These are phyloP conservation scores for Limnephilus marmoratus DNA, from an alignment of 2,888 invertebrate species.

Conservation along the genomic window DNA sequence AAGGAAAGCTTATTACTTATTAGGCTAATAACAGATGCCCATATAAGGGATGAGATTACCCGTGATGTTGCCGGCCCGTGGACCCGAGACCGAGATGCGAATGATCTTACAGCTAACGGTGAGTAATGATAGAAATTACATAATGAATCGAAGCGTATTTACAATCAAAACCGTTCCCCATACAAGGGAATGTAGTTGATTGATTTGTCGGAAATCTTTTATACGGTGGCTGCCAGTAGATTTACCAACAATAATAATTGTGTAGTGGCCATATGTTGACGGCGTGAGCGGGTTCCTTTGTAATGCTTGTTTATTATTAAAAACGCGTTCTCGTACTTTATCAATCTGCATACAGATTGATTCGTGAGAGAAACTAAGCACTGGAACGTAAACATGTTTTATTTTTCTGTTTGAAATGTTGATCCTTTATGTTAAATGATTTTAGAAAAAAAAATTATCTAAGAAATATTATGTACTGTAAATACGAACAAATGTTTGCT, in stretches of 20 bases:
- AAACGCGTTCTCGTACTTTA: not conserved
- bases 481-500: not conserved
- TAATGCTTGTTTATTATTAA: not conserved
- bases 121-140: conserved; percentile 55
- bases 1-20: conserved; percentile 47
- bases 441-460: not conserved
- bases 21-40: conserved; percentile 59
- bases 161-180: conserved; percentile 50
- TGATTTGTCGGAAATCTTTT: conserved; percentile 50
- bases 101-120: conserved; percentile 41
- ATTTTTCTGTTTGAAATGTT: not conserved
- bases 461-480: not conserved
- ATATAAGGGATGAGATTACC: conserved; percentile 48
- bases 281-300: conserved; percentile 5
- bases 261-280: conserved; percentile 41
- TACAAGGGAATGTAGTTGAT: conserved; percentile 56
- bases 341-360: not conserved
- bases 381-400: not conserved
- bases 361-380: not conserved
- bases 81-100: not conserved
- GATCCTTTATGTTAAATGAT: not conserved
- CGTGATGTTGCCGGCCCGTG: not conserved
- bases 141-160: conserved; percentile 47
- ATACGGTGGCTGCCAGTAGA: conserved; percentile 27
- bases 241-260: conserved; percentile 30